Evolutionary conservation across 2,888 invertebrate species (phyloP).

Genomic region (Drosophila fungiperda): DNA sequence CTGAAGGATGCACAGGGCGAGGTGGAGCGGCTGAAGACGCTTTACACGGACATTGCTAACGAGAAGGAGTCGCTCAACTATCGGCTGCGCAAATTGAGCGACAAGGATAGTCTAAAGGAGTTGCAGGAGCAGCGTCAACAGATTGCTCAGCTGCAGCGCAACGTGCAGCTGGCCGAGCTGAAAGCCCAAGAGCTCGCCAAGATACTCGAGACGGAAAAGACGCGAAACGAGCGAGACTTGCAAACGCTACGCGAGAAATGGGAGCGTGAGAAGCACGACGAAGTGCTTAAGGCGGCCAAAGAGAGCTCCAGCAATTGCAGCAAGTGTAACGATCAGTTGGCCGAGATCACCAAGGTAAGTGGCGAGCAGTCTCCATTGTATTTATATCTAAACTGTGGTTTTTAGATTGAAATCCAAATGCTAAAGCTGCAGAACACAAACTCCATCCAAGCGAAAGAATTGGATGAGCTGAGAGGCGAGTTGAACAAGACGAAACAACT

Average conservation of each 20-base stretch:
- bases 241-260: conserved; percentile 70
- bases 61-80: conserved; percentile 87
- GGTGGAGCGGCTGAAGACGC: conserved; percentile 86
- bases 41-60: conserved; percentile 87
- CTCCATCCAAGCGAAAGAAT: conserved; percentile 75
- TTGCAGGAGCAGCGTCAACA: conserved; percentile 87
- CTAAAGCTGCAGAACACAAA: conserved; percentile 79
- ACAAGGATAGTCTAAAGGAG: conserved; percentile 85
- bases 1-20: conserved; percentile 87
- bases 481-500: conserved; percentile 81
- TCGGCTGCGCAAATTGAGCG: conserved; percentile 87
- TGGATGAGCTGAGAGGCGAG: conserved; percentile 77
- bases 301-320: conserved; percentile 74
- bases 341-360: conserved; percentile 81
- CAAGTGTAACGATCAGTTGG: conserved; percentile 80
- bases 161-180: conserved; percentile 80
- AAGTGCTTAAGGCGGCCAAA: conserved; percentile 51
- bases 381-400: not conserved
- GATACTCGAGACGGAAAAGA: conserved; percentile 87
- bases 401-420: conserved; percentile 83
- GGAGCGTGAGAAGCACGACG: conserved; percentile 68
- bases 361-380: not conserved
- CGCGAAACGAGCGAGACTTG: conserved; percentile 80
- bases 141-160: conserved; percentile 86
- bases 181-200: conserved; percentile 84